Conservation (phyloP, 2,888 invertebrate genomes). For the Malthinus flaveolus region DNA sequence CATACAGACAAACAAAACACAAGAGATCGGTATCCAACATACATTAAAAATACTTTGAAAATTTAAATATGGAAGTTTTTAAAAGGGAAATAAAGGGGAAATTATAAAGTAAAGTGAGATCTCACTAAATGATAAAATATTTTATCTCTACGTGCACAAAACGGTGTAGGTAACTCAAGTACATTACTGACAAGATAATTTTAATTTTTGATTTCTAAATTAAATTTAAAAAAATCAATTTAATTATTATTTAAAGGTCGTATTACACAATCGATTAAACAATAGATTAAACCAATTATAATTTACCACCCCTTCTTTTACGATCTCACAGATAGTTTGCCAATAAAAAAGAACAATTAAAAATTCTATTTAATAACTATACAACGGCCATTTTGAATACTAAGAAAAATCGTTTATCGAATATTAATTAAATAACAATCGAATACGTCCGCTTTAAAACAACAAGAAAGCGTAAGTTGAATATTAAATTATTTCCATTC, state of each 20-base stretch:
- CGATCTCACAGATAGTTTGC: neutral
- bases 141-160: conserved; percentile 39
- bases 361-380: neutral
- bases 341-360: neutral
- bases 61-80: neutral
- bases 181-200: conserved; percentile 13
- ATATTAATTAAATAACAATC: conserved; percentile 34
- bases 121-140: conserved; percentile 31
- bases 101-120: conserved; percentile 10
- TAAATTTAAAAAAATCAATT: no score
- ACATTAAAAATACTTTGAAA: no score
- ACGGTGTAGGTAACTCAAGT: conserved; percentile 27
- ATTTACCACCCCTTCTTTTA: no score
- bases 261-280: no score
- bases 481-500: conserved; percentile 28
- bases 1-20: no score
- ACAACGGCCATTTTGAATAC: conserved; percentile 35
- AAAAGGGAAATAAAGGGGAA: no score
- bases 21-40: no score
- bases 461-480: conserved; percentile 21
- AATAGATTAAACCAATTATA: neutral
- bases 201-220: no score
- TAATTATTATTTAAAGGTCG: no score
- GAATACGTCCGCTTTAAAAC: conserved; percentile 32
- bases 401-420: conserved; percentile 30